phyloP scores from a whole-genome alignment of 2,113 vertebrate genomes.

The Anoura caudifer region DNA sequence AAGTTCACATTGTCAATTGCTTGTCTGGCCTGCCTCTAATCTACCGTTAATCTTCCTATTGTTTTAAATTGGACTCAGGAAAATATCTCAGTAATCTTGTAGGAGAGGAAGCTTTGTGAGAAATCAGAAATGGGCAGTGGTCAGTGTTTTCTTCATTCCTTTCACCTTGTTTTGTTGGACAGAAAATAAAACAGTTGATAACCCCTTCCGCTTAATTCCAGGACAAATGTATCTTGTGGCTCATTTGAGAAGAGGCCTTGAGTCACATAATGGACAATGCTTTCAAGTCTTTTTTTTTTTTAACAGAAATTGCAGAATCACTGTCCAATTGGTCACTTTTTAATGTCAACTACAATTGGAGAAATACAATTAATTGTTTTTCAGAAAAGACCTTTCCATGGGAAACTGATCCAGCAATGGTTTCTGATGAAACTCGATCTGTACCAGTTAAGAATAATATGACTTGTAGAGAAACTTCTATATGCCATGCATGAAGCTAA shows the following conservation, averaged over 20 bases:
- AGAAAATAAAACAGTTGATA: not conserved
- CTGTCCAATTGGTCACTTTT: not conserved
- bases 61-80: slow-evolving; percentile 12
- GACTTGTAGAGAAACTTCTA: not conserved
- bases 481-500: not conserved
- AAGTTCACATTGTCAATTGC: slow-evolving; percentile 27
- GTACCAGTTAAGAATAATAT: not conserved
- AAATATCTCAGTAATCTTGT: not conserved
- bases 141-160: not conserved
- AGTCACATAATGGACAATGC: not conserved
- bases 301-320: slow-evolving; percentile 9
- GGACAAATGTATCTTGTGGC: not conserved
- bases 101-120: not conserved
- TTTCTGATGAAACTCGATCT: not conserved
- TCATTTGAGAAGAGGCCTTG: not conserved
- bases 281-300: not conserved
- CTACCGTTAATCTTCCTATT: slow-evolving; percentile 32
- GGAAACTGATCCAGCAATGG: not conserved
- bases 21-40: not conserved
- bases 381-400: not conserved
- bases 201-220: not conserved
- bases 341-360: slow-evolving; percentile 3
- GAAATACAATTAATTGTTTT: not conserved
- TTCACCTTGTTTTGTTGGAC: not conserved
- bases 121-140: slow-evolving; percentile 1